Evolutionary conservation across 2,797 vertebrate genomes (phyloP).

Genomic region (Echeneis naucrates): DNA sequence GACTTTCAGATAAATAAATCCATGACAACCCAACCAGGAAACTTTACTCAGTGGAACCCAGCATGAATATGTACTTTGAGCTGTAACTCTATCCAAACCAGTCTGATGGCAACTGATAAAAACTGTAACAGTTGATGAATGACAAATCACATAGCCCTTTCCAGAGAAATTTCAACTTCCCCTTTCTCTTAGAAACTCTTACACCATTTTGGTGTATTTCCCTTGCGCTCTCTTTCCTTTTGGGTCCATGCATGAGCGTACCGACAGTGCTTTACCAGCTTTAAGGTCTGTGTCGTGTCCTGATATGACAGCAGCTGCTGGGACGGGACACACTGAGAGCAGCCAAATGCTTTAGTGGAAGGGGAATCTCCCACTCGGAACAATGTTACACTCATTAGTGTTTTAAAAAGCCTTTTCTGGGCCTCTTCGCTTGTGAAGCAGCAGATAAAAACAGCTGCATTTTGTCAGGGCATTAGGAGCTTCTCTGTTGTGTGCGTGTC

Average conservation of each 20-base stretch:
- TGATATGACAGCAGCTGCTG: slow-evolving; percentile 59
- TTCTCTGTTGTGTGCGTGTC: slow-evolving; percentile 40
- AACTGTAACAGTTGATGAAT: slow-evolving; percentile 20
- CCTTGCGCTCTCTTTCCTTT: not conserved
- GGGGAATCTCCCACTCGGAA: slow-evolving; percentile 67
- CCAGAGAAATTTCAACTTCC: slow-evolving; percentile 26
- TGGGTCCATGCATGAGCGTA: slow-evolving; percentile 3
- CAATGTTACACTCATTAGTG: slow-evolving; percentile 60
- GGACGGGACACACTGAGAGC: slow-evolving; percentile 48
- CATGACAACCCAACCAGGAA: slow-evolving; percentile 10
- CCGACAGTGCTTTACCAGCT: slow-evolving; percentile 19
- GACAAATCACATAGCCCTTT: slow-evolving; percentile 11
- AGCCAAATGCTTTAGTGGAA: slow-evolving; percentile 44
- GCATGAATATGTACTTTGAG: slow-evolving; percentile 1
- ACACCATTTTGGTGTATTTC: slow-evolving; percentile 12
- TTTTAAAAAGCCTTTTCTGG: slow-evolving; percentile 57
- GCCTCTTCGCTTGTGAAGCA: slow-evolving; percentile 38
- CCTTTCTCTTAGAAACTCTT: slow-evolving; percentile 30
- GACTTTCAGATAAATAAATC: slow-evolving; percentile 51
- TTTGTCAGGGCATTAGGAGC: slow-evolving; percentile 63
- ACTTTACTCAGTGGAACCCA: slow-evolving; percentile 1
- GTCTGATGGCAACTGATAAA: slow-evolving; percentile 27
- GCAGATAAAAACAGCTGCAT: slow-evolving; percentile 66
- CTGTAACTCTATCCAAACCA: slow-evolving; percentile 22
- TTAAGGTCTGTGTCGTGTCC: slow-evolving; percentile 45